Evolutionary conservation across 2,888 invertebrate species (phyloP).

Genomic region (Brachypterus glaber): DNA sequence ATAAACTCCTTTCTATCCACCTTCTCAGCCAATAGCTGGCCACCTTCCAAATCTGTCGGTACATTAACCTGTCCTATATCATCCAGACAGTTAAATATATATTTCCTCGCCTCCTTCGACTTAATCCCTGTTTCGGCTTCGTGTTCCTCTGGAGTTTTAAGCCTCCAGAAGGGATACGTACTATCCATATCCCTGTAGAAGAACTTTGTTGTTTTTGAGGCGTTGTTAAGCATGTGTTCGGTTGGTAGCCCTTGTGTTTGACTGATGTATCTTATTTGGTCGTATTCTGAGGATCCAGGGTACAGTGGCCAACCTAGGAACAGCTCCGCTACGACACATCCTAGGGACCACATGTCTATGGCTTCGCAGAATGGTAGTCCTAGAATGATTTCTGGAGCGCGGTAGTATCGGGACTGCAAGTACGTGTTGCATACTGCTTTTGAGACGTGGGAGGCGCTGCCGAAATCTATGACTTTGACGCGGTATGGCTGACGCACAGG

Average conservation of each 20-base stretch:
- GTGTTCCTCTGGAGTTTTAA: constrained; percentile 96
- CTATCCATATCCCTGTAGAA: constrained; percentile 94
- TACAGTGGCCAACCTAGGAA: constrained; percentile 99
- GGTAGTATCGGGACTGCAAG: constrained; percentile 96
- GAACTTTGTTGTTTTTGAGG: constrained; percentile 97
- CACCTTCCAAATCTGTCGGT: constrained; percentile 94
- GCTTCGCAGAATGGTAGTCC: constrained; percentile 99
- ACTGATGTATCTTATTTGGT: constrained; percentile 75
- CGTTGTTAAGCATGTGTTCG: constrained; percentile 93
- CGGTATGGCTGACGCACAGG: constrained; percentile 96
- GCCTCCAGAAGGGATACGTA: constrained; percentile 75
- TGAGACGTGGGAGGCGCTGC: constrained; percentile 97
- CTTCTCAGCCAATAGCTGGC: constrained; percentile 93
- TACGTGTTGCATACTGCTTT: constrained; percentile 99
- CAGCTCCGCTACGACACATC: constrained; percentile 97
- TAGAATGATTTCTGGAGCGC: constrained; percentile 93
- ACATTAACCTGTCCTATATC: constrained; percentile 97
- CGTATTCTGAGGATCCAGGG: constrained; percentile 98
- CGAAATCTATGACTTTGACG: constrained; percentile 99
- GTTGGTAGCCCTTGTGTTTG: constrained; percentile 59
- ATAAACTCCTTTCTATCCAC: constrained; percentile 96
- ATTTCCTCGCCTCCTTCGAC: constrained; percentile 98
- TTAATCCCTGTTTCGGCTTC: constrained; percentile 96
- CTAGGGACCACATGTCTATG: constrained; percentile 99
- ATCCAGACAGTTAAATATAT: constrained; percentile 98